Conservation (phyloP, 2,888 invertebrate species). For the Dasysyrphus tricinctus region DNA sequence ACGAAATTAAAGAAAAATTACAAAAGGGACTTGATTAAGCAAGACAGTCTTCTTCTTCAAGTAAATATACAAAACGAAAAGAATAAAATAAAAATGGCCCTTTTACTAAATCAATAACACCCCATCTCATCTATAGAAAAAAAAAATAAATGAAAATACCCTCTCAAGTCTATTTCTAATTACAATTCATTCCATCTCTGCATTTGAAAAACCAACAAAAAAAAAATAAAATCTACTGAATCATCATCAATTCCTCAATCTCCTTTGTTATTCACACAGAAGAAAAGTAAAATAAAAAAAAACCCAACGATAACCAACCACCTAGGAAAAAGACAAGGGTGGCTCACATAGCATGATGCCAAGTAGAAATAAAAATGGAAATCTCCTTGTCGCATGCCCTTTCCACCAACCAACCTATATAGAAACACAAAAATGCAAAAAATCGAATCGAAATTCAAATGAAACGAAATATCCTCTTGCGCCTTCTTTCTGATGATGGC, state of each 20-base stretch:
- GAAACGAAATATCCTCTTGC: conserved; percentile 62
- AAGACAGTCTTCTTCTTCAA: conserved; percentile 11
- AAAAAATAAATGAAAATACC: conserved; percentile 9
- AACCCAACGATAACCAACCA: conserved; percentile 10
- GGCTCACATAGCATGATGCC: conserved; percentile 21
- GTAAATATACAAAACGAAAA: not conserved
- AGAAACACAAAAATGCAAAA: conserved; percentile 35
- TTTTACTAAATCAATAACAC: conserved; percentile 47
- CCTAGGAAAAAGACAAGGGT: conserved; percentile 56
- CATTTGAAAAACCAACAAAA: conserved; percentile 37
- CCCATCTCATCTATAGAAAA: conserved; percentile 12
- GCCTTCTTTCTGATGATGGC: conserved; percentile 23
- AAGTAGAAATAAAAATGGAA: conserved; percentile 39
- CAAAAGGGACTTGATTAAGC: conserved; percentile 24
- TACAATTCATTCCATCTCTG: conserved; percentile 63
- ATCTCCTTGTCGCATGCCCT: conserved; percentile 66
- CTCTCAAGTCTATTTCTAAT: conserved; percentile 67
- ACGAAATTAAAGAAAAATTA: conserved; percentile 22
- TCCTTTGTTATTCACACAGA: conserved; percentile 56
- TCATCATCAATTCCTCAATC: conserved; percentile 72
- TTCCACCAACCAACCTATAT: not conserved
- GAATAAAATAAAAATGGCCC: conserved; percentile 7
- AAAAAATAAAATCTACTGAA: conserved; percentile 44
- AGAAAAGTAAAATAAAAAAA: conserved; percentile 22
- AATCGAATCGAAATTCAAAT: conserved; percentile 68